phyloP scores from a whole-genome alignment of 2,113 vertebrate genomes.

The Pleuronectes platessa region DNA sequence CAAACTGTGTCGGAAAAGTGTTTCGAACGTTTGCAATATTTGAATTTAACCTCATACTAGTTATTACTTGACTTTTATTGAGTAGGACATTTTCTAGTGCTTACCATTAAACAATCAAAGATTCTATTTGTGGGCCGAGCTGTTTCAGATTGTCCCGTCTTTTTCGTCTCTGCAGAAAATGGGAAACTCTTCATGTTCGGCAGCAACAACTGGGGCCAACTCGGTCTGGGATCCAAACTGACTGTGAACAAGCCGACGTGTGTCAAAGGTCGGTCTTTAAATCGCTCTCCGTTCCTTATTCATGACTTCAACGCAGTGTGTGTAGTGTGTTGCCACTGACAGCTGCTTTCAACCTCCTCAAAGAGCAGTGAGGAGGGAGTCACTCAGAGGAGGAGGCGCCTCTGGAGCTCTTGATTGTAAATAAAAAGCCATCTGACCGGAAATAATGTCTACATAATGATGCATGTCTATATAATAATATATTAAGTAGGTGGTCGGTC shows the following conservation, averaged over 20 bases:
- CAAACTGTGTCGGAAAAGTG: not conserved
- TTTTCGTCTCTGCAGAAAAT: constrained; percentile 83
- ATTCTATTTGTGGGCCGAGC: not conserved
- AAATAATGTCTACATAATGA: too few species aligned
- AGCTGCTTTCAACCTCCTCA: constrained; percentile 24
- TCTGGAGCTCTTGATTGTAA: not conserved
- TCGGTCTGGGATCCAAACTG: constrained; percentile 90
- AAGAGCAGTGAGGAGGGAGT: not conserved
- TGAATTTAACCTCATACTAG: not conserved
- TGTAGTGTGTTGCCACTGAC: constrained; percentile 38
- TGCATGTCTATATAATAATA: too few species aligned
- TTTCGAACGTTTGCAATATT: not conserved
- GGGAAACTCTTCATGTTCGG: constrained; percentile 96
- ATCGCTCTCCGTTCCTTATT: not conserved
- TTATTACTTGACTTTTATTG: not conserved
- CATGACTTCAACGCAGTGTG: too few species aligned
- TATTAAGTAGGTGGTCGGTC: too few species aligned
- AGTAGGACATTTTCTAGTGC: too few species aligned
- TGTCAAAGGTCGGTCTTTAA: constrained; percentile 89
- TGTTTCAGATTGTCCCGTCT: not conserved
- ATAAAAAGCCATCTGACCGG: not conserved
- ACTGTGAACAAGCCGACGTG: constrained; percentile 90
- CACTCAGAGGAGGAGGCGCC: too few species aligned
- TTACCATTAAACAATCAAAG: not conserved
- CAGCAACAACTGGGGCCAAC: constrained; percentile 97